Evolutionary conservation across 1,140 invertebrate species (phyloP).

Genomic region (Eufriesea mexicana): DNA sequence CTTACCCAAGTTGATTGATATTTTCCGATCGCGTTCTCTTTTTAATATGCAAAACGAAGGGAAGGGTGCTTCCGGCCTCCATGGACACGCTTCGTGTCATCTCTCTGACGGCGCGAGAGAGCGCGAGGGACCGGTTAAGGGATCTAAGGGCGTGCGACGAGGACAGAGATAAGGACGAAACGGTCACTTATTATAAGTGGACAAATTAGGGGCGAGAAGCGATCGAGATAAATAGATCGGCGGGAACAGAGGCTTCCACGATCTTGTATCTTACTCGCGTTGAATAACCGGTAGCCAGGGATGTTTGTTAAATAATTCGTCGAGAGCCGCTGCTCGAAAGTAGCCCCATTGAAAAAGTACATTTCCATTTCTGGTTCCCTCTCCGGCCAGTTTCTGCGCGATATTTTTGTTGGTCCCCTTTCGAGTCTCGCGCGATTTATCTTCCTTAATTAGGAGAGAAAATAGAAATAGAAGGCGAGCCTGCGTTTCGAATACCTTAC

Average conservation of each 20-base stretch:
- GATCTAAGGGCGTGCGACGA: background rate
- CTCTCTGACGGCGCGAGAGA: too few relatives aligned
- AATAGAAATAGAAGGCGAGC: background rate
- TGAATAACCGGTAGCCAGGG: background rate
- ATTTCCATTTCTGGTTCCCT: conserved; percentile 4
- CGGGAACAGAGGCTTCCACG: background rate
- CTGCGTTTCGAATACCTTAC: conserved; percentile 1
- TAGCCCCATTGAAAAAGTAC: background rate
- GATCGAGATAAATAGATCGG: background rate
- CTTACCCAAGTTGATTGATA: conserved; percentile 5
- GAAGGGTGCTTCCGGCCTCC: conserved; percentile 11
- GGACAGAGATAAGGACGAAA: background rate
- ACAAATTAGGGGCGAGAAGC: background rate
- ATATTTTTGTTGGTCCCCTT: background rate
- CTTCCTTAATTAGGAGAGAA: conserved; percentile 11
- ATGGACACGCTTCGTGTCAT: conserved; percentile 4
- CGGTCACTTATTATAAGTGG: background rate
- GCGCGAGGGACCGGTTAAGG: too few relatives aligned
- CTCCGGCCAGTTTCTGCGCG: background rate
- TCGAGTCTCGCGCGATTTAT: conserved; percentile 9
- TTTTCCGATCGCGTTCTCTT: conserved; percentile 12
- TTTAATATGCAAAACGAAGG: conserved; percentile 30
- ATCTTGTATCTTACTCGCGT: background rate
- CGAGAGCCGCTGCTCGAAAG: background rate
- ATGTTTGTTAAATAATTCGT: background rate